Conservation (phyloP, 1,140 invertebrate genomes). For the Brachionus paranguensis region DNA sequence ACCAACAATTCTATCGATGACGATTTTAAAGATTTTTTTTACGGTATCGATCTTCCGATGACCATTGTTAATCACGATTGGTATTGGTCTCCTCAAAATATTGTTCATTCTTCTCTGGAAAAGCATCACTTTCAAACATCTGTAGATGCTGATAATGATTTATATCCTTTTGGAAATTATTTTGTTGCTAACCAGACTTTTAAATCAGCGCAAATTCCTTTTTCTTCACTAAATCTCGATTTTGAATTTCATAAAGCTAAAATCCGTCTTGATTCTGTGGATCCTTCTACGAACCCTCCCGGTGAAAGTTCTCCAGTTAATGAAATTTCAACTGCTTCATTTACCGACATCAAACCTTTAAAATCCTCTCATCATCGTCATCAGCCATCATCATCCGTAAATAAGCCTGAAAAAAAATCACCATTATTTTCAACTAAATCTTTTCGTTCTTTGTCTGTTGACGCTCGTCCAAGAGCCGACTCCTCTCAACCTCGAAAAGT, state of each 20-base stretch:
- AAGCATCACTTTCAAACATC: background rate
- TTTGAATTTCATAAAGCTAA: background rate
- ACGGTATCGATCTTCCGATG: conserved; percentile 9
- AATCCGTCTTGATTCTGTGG: background rate
- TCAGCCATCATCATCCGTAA: background rate
- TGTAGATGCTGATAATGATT: background rate
- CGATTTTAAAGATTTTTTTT: background rate
- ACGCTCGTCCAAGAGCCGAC: background rate
- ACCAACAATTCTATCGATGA: background rate
- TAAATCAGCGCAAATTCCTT: background rate
- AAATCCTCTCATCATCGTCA: background rate
- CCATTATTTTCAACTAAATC: background rate
- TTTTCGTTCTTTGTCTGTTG: background rate
- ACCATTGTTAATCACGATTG: conserved; percentile 28
- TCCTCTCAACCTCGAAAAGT: background rate
- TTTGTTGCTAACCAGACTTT: background rate
- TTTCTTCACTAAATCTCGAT: background rate
- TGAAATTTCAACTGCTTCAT: background rate
- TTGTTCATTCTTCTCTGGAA: background rate
- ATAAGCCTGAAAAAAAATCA: background rate
- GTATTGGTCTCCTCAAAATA: conserved; percentile 18
- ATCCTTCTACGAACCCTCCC: background rate
- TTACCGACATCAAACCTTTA: background rate
- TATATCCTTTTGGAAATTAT: background rate
- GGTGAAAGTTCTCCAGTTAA: background rate